Evolutionary conservation across 2,797 vertebrate species (phyloP), one percentile per base, ranked within the genome.

Genomic region (Aeoliscus strigatus): DNA sequence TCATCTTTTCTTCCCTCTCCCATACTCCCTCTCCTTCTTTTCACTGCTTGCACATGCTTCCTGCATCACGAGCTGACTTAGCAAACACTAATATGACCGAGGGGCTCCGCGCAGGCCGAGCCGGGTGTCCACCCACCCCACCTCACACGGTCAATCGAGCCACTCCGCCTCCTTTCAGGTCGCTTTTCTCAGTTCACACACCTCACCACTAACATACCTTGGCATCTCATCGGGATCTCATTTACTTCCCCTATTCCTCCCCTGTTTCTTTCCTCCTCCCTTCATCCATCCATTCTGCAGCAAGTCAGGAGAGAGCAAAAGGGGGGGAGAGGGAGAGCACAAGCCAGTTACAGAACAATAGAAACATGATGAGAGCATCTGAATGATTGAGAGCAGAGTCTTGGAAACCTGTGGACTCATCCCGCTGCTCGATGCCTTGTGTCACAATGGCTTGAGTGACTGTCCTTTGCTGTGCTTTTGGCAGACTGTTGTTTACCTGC

Each of bases 171-270:
- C 60, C 65, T 58, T 59, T 62, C 70, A 66, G 69, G 66, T 60
- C 39, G 29, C 60, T 56, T 65, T 70, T 73, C 73, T 85, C 75
- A 69, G 77, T 77, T 67, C 71, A 57, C 28, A 14, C 68, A 37
- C 64, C 69, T 87, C 84, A 86, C 37, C 28, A 28, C 75, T 88
- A 88, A 89, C 79, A 42, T 81, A 84, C 85, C 83, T 80, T 87
- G 86, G 83, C 87, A 85, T 87, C 84, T 88, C 85, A 87, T 88
- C 60, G 78, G 70, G 76, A 75, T 83, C 78, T 86, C 81, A 80
- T 88, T 86, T 87, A 79, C 78, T 79, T 59, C 73, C 55, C 56
- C 44, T 27, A 17, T 40, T 25, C 30, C 30, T 31, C 48, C 14
- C 25, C 51, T 10, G 15, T 32, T 39, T 30, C 18, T 6, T 16